phyloP scores from a whole-genome alignment of 2,797 vertebrate species.

The Todus mexicanus region DNA sequence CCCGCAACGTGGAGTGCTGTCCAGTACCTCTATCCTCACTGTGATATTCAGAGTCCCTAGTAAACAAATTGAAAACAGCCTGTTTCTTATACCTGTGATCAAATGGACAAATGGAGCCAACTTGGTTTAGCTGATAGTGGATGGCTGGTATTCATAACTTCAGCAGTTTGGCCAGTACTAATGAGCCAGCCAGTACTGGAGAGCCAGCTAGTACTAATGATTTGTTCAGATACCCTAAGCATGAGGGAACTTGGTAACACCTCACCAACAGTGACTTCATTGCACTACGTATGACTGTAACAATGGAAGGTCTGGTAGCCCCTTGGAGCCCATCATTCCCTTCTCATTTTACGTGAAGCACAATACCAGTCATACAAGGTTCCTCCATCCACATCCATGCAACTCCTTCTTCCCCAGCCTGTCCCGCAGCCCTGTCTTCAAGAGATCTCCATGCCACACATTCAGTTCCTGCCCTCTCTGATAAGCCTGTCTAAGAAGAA shows the following conservation, averaged over 20 bases:
- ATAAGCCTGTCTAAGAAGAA: neutral
- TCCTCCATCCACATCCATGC: neutral
- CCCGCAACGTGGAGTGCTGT: neutral
- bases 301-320: neutral
- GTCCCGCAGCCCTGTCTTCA: neutral
- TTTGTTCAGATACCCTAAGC: neutral
- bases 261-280: neutral
- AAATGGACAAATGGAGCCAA: neutral
- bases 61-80: neutral
- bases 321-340: neutral
- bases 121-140: neutral
- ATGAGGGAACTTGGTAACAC: neutral
- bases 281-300: neutral
- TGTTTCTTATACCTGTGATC: neutral
- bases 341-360: neutral
- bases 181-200: neutral
- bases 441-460: neutral
- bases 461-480: neutral
- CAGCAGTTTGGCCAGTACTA: neutral
- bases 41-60: slow-evolving; percentile 59
- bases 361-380: neutral
- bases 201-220: neutral
- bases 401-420: neutral
- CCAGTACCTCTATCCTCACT: slow-evolving; percentile 39
- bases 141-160: neutral